Conservation (phyloP, 2,888 invertebrate genomes). For the Philereme vetulata region DNA sequence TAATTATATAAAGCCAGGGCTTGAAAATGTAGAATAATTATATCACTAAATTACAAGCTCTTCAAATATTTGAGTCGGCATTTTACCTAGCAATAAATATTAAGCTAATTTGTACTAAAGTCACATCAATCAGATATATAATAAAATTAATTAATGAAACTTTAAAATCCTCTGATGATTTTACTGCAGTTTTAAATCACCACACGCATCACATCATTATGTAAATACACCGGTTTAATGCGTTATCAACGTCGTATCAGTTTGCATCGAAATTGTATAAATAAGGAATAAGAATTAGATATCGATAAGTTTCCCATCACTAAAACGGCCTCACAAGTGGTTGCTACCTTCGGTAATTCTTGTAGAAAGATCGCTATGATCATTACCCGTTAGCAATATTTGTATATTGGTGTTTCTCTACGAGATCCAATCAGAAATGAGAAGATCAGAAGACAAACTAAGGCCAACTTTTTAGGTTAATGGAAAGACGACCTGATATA, state of each 20-base stretch:
- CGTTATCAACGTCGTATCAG: constrained; percentile 28
- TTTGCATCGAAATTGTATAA: constrained; percentile 37
- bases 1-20: too few species aligned
- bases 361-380: constrained; percentile 24
- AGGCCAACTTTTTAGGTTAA: too few species aligned
- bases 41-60: constrained; percentile 6
- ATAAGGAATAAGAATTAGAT: constrained; percentile 30
- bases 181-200: constrained; percentile 21
- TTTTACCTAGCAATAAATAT: constrained; percentile 5
- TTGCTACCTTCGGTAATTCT: constrained; percentile 41
- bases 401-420: too few species aligned
- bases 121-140: constrained; percentile 19
- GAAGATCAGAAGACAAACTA: too few species aligned
- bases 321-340: constrained; percentile 58
- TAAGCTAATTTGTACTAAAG: constrained; percentile 4
- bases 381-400: constrained; percentile 15
- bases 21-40: not conserved
- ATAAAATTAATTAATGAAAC: constrained; percentile 18
- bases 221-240: constrained; percentile 22
- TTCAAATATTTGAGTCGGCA: constrained; percentile 4
- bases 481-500: too few species aligned
- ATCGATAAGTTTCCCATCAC: constrained; percentile 51
- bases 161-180: constrained; percentile 17
- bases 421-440: too few species aligned
- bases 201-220: constrained; percentile 19